phyloP scores from a whole-genome alignment of 1,140 invertebrate species.

The Oryzaephilus surinamensis region DNA sequence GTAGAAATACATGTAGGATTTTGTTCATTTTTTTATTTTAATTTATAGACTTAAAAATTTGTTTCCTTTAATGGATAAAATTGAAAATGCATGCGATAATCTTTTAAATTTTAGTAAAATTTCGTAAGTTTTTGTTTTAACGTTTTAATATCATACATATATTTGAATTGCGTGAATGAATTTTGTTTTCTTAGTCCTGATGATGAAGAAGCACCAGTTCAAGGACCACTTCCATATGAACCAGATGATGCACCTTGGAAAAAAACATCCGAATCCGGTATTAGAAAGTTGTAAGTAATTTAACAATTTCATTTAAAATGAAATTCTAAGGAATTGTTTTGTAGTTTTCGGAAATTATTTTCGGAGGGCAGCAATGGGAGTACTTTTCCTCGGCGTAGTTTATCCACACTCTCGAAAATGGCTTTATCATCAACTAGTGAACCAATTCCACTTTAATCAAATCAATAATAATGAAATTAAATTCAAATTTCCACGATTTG shows the following conservation, averaged over 20 bases:
- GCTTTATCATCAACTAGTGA: constrained; percentile 45
- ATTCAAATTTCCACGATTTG: neutral
- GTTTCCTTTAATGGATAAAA: constrained; percentile 14
- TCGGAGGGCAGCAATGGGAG: constrained; percentile 49
- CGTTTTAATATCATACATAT: too few relatives aligned
- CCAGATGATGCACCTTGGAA: constrained; percentile 93
- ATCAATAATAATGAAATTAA: too few relatives aligned
- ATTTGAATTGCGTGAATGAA: neutral
- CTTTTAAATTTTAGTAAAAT: constrained; percentile 9
- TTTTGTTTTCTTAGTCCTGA: constrained; percentile 37
- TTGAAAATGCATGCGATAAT: constrained; percentile 15
- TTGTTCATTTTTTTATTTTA: constrained; percentile 8
- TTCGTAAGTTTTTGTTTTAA: constrained; percentile 8
- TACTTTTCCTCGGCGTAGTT: constrained; percentile 56
- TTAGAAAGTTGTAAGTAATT: constrained; percentile 83
- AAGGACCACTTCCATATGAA: constrained; percentile 90
- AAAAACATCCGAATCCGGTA: constrained; percentile 68
- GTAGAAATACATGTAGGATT: constrained; percentile 3
- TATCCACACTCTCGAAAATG: constrained; percentile 61
- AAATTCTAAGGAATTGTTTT: constrained; percentile 15
- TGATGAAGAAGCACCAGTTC: constrained; percentile 77
- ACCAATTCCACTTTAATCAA: constrained; percentile 29
- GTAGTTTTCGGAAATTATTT: constrained; percentile 60
- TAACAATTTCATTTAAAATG: constrained; percentile 2
- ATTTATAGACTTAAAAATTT: constrained; percentile 8